A percentile compares a stretch with the other conserved stretches of the same genome.
These are phyloP conservation scores for Aethes cnicana DNA, from an alignment of 2,888 invertebrate genomes.

Conservation along the genomic window DNA sequence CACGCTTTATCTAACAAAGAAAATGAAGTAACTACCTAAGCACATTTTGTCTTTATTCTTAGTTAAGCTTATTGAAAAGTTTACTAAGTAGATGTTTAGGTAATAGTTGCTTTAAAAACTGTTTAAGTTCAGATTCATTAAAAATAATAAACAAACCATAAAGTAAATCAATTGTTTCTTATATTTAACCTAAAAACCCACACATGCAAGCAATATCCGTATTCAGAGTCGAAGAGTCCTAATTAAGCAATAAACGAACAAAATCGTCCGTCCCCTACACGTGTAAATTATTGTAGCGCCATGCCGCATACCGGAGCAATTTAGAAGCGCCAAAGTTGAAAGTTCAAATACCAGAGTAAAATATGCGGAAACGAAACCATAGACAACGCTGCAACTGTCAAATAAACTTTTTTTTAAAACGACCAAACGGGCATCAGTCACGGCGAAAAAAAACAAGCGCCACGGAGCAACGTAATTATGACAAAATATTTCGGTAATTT, in stretches of 20 bases:
- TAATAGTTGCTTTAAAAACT: no score
- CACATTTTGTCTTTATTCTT: no score
- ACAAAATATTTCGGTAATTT: slow-evolving; percentile 73
- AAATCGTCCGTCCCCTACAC: slow-evolving; percentile 48
- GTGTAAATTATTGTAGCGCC: slow-evolving; percentile 52
- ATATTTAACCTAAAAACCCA: neutral
- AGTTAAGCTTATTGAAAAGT: no score
- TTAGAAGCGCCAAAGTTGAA: slow-evolving; percentile 51
- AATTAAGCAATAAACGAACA: slow-evolving; percentile 40
- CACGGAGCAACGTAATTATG: slow-evolving; percentile 66
- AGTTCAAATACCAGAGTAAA: slow-evolving; percentile 58
- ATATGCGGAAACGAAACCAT: slow-evolving; percentile 62
- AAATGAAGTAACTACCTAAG: no score
- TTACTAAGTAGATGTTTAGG: no score
- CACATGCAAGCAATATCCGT: neutral
- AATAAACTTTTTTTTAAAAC: slow-evolving; percentile 19
- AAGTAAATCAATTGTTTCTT: neutral
- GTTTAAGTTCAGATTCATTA: no score
- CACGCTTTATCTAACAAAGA: no score
- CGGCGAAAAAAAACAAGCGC: slow-evolving; percentile 60
- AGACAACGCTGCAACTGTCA: slow-evolving; percentile 37
- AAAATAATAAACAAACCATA: no score
- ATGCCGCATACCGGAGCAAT: slow-evolving; percentile 60
- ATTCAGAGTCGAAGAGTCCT: slow-evolving; percentile 23
- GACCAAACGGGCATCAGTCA: slow-evolving; percentile 38